These are phyloP conservation scores for Leptopterna dolabrata DNA, from an alignment of 2,888 invertebrate species.

Conservation along the genomic window DNA sequence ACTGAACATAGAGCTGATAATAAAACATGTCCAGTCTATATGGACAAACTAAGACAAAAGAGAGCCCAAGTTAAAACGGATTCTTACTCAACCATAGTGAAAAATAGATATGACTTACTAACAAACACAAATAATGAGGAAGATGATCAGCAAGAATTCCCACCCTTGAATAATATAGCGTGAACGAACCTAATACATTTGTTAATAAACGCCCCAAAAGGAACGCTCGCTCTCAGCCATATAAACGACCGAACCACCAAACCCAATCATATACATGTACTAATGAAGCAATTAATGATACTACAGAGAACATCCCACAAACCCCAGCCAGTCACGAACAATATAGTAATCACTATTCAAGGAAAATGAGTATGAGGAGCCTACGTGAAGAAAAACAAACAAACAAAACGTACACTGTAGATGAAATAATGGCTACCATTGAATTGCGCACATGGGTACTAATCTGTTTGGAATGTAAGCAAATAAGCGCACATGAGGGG, in stretches of 20 bases:
- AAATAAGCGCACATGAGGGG: too few relatives aligned
- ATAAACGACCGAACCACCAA: not conserved
- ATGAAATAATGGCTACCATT: too few relatives aligned
- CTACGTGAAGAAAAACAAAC: too few relatives aligned
- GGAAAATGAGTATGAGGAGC: too few relatives aligned
- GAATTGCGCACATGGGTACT: too few relatives aligned
- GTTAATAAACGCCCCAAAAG: not conserved
- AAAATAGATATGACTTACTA: not conserved
- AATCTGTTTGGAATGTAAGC: too few relatives aligned
- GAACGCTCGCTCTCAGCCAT: not conserved
- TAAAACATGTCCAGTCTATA: not conserved
- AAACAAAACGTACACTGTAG: too few relatives aligned
- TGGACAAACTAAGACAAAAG: not conserved
- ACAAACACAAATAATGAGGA: not conserved
- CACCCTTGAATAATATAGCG: not conserved
- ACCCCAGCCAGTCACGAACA: too few relatives aligned
- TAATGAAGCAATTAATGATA: too few relatives aligned
- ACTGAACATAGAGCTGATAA: not conserved
- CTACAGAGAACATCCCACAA: too few relatives aligned
- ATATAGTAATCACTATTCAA: too few relatives aligned
- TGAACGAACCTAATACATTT: not conserved
- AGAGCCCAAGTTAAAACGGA: not conserved
- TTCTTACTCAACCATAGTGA: not conserved
- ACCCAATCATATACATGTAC: not conserved
- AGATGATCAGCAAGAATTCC: not conserved